Evolutionary conservation across 2,797 vertebrate genomes (phyloP).

Genomic region (Rhabdophis nuchalis): DNA sequence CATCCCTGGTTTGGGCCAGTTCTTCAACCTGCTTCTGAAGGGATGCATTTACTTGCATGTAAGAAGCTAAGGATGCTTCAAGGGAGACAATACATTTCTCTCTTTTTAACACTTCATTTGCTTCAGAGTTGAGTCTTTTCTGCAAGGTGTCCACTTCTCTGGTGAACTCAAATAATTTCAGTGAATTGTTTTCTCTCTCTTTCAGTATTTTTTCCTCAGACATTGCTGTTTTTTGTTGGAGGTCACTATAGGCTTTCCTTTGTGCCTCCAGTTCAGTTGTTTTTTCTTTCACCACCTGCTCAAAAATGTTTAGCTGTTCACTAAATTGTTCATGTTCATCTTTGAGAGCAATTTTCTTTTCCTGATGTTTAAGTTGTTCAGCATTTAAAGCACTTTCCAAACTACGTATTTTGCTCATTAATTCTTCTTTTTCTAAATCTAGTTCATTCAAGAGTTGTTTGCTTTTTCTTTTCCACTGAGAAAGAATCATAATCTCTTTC

Average conservation of each 20-base stretch:
- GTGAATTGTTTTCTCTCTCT: conserved; percentile 77
- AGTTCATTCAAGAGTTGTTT: conserved; percentile 72
- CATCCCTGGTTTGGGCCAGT: conserved; percentile 60
- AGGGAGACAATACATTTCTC: conserved; percentile 68
- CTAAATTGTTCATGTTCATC: conserved; percentile 71
- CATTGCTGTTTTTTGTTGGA: conserved; percentile 68
- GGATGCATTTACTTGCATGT: conserved; percentile 74
- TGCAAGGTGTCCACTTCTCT: conserved; percentile 73
- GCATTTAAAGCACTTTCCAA: conserved; percentile 72
- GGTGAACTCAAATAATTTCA: conserved; percentile 75
- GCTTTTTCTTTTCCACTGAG: conserved; percentile 81
- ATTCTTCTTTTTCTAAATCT: conserved; percentile 73
- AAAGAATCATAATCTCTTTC: conserved; percentile 71
- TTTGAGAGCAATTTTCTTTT: conserved; percentile 71
- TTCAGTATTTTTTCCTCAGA: conserved; percentile 78
- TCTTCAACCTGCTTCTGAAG: conserved; percentile 69
- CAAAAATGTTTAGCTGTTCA: conserved; percentile 74
- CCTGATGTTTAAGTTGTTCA: conserved; percentile 65
- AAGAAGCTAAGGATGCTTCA: conserved; percentile 73
- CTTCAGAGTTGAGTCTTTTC: conserved; percentile 69
- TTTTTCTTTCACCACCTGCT: conserved; percentile 74
- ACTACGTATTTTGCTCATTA: conserved; percentile 70
- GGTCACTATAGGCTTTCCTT: conserved; percentile 68
- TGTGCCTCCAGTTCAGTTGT: conserved; percentile 76
- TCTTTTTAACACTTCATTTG: conserved; percentile 66